These are phyloP conservation scores for Nipponia nippon DNA, from an alignment of 2,113 vertebrate genomes.

Conservation along the genomic window DNA sequence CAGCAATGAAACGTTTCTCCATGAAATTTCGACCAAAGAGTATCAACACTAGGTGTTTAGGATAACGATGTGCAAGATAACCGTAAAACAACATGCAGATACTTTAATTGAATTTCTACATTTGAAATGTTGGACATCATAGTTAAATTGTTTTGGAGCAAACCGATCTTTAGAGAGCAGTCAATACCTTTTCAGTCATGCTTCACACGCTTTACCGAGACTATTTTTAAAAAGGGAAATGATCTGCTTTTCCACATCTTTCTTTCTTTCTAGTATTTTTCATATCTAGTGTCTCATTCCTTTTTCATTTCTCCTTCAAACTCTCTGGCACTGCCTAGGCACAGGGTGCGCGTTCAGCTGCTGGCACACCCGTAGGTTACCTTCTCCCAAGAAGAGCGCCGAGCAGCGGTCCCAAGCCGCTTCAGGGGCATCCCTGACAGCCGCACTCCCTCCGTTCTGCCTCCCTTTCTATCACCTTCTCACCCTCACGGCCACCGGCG, in stretches of 20 bases:
- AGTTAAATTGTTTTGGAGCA: not conserved
- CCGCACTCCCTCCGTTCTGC: accelerated
- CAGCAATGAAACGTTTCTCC: not conserved
- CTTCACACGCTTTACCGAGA: not conserved
- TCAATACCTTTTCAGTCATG: not conserved
- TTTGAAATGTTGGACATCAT: not conserved
- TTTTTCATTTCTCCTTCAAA: not conserved
- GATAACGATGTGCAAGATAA: not conserved
- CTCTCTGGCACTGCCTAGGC: not conserved
- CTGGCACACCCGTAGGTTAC: accelerated
- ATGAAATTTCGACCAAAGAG: not conserved
- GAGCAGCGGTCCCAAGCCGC: accelerated
- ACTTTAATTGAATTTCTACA: not conserved
- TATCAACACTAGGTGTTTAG: not conserved
- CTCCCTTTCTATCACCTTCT: not conserved
- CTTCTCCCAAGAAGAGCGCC: accelerated
- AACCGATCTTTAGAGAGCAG: accelerated
- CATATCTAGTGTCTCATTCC: not conserved
- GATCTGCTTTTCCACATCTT: not conserved
- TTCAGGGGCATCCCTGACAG: accelerated
- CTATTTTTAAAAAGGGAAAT: not conserved
- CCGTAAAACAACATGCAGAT: not conserved
- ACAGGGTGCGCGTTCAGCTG: not conserved
- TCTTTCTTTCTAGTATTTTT: not conserved
- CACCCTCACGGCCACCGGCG: accelerated